Evolutionary conservation across 2,113 vertebrate species (phyloP).

Genomic region (Ciconia maguari): DNA sequence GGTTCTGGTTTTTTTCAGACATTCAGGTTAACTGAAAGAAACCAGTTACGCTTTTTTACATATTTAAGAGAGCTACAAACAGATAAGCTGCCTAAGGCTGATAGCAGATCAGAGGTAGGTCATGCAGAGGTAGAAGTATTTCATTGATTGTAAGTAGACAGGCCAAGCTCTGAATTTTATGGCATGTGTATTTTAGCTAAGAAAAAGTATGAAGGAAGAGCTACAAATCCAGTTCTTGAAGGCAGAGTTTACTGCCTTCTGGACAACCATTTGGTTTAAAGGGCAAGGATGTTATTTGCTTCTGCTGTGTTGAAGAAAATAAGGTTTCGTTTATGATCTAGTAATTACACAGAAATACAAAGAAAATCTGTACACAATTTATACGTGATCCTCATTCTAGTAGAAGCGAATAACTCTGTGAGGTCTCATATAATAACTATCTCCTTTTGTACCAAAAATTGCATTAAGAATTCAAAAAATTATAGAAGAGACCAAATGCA

Average conservation of each 20-base stretch:
- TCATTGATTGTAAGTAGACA: background rate
- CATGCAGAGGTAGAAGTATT: background rate
- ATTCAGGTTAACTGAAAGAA: background rate
- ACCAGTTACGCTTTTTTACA: background rate
- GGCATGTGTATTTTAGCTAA: background rate
- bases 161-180: background rate
- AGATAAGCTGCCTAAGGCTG: background rate
- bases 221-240: background rate
- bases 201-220: background rate
- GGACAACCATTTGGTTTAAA: background rate
- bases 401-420: background rate
- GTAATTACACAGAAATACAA: background rate
- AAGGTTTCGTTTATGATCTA: background rate
- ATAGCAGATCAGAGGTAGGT: background rate
- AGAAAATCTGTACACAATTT: background rate
- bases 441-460: background rate
- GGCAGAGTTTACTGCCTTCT: background rate
- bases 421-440: background rate
- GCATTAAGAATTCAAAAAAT: background rate
- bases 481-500: background rate
- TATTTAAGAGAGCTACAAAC: background rate
- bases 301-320: background rate
- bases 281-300: background rate
- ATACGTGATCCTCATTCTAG: background rate
- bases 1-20: background rate